These are phyloP conservation scores for Drosophila parabipectinata DNA, from an alignment of 1,140 invertebrate species.

Conservation along the genomic window DNA sequence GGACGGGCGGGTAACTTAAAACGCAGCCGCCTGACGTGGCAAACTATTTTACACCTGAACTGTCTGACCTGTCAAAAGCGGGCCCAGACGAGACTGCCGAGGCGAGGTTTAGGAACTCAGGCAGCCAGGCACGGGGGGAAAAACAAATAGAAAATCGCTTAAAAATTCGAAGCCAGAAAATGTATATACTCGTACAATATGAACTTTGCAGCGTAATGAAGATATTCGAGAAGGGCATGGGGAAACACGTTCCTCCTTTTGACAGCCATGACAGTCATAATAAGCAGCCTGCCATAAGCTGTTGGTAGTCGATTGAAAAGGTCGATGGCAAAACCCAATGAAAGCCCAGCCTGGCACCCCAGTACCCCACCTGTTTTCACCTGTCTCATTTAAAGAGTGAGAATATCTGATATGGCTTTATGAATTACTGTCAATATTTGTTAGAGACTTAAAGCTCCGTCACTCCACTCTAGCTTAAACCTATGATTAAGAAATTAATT, in stretches of 20 bases:
- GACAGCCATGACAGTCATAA: slow-evolving; percentile 72
- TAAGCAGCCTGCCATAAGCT: slow-evolving; percentile 77
- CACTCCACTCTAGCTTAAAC: too few species aligned
- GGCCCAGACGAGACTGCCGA: slow-evolving; percentile 5
- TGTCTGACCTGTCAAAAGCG: slow-evolving; percentile 62
- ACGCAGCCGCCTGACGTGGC: slow-evolving; percentile 53
- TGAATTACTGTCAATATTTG: slow-evolving; percentile 1
- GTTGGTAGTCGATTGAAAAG: slow-evolving; percentile 61
- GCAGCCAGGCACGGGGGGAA: slow-evolving; percentile 9
- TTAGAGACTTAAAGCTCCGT: not conserved
- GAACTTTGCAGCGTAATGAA: slow-evolving; percentile 55
- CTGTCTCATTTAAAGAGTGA: slow-evolving; percentile 1
- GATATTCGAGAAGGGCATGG: slow-evolving; percentile 38
- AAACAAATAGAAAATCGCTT: slow-evolving; percentile 73
- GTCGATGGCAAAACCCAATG: slow-evolving; percentile 20
- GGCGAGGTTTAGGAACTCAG: not conserved
- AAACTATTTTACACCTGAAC: slow-evolving; percentile 78
- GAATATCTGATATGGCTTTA: not conserved
- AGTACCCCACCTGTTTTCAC: not conserved
- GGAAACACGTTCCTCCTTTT: slow-evolving; percentile 23
- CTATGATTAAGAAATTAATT: not conserved
- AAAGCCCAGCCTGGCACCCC: not conserved
- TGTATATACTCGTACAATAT: slow-evolving; percentile 4
- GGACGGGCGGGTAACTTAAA: slow-evolving; percentile 9
- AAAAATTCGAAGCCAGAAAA: slow-evolving; percentile 17